Base-by-base conservation (phyloP, 2,113 vertebrate genomes). In the Sialia sialis region DNA sequence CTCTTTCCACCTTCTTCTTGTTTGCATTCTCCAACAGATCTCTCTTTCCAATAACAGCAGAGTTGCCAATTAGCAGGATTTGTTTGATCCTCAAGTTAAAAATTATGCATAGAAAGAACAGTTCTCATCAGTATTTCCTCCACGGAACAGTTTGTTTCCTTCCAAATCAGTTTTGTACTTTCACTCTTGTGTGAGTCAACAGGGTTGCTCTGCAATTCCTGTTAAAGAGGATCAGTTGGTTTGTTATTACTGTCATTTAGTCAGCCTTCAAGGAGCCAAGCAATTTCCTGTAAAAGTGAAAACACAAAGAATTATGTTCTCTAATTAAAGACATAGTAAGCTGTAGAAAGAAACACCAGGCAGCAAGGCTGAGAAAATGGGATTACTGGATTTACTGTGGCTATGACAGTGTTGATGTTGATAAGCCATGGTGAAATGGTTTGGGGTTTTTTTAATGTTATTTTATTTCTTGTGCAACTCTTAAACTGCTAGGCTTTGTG, bases 231-330 rank as follows among this genome's bases (percentile, higher is more conserved):
- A 85, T 82, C 15, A 2, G 52, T 70, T 60, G n/a, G 43, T 91
- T 92, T 95, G 73, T 94, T 96, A 89, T 95, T 92, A 72, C 34
- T 84, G 39, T 89, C 87, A 59, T 87, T 89, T 76, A 80, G 84
- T 84, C 85, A 88, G 43, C 30, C 72, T 89, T 41, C 12, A 60
- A 85, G 75, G 84, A 93, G 75, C 52, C 60, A 52, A 70, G 78
- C 48, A 88, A 85, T 87, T 95, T 95, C 87, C 84, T 93, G 93
- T 90, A 74, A 83, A 74, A 94, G 68, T 84, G 48, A 95, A 95
- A 94, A 85, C 36, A 79, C 63, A 48, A 83, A 82, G 82, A 91
- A 91, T 93, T 75, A 66, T 73, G 55, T 56, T 51, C 67, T 91
- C 58, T 92, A 82, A 81, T 94, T 95, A 93, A 85, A 90, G 63